Conservation (phyloP, 1,140 invertebrate species). For the Myzus persicae region DNA sequence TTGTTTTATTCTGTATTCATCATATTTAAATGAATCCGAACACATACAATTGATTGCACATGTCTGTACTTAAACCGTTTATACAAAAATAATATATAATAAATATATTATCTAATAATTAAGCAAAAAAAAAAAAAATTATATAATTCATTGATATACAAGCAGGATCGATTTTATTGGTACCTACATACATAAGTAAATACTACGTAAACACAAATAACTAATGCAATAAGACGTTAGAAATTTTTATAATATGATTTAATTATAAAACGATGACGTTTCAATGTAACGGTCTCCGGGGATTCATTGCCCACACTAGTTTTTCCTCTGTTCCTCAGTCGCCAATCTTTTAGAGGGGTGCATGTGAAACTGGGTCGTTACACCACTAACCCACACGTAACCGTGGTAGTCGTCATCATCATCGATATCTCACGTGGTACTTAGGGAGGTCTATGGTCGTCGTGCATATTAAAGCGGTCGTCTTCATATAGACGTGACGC, state of each 20-base stretch:
- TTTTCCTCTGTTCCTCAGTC: not conserved
- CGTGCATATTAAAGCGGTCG: conserved; percentile 28
- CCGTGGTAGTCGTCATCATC: conserved; percentile 17
- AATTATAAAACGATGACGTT: not conserved
- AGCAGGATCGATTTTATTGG: not conserved
- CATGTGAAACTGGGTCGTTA: conserved; percentile 46
- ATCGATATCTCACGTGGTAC: conserved; percentile 26
- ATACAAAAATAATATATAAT: too few relatives aligned
- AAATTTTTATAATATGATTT: not conserved
- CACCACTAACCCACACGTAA: conserved; percentile 44
- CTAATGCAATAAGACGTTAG: not conserved
- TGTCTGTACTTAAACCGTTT: not conserved
- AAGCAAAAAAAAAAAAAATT: not conserved
- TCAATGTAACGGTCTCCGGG: not conserved
- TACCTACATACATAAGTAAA: not conserved
- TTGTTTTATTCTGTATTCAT: not conserved
- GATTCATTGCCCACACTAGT: not conserved
- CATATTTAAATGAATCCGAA: not conserved
- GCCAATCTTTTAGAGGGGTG: not conserved
- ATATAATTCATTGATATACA: not conserved
- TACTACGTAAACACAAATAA: not conserved
- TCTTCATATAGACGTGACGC: conserved; percentile 19
- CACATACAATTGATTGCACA: not conserved
- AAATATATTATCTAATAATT: not conserved
- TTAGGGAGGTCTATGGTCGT: not conserved